Percentiles rank a stretch among this genome's conserved stretches.
phyloP scores from a whole-genome alignment of 2,113 vertebrate species.

The Phalacrocorax aristotelis region DNA sequence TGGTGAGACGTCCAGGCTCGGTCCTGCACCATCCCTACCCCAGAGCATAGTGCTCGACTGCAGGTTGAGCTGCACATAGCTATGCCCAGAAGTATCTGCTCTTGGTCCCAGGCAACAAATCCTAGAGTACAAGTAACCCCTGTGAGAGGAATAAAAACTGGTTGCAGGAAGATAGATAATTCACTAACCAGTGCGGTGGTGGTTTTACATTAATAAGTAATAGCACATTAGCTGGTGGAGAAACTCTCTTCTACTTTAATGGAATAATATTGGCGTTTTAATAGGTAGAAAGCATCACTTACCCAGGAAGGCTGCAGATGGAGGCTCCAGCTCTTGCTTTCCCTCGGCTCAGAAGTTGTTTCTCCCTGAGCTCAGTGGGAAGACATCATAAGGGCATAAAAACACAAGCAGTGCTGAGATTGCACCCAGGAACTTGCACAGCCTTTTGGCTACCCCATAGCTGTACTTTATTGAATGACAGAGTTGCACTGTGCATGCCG shows the following conservation, averaged over 20 bases:
- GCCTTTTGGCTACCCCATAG: neutral
- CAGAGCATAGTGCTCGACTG: accelerated
- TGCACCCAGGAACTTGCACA: neutral
- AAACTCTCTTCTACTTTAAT: neutral
- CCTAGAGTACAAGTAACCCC: neutral
- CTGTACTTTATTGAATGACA: neutral
- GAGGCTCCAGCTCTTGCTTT: neutral
- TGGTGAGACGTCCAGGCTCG: accelerated
- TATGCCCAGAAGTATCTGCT: neutral
- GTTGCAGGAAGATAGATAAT: neutral
- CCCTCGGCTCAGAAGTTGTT: accelerated
- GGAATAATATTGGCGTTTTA: neutral
- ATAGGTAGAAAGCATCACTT: neutral
- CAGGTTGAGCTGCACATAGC: neutral
- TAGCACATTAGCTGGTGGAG: neutral
- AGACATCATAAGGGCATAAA: neutral
- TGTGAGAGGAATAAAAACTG: neutral
- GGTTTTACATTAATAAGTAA: slow-evolving; percentile 43
- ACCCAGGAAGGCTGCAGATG: neutral
- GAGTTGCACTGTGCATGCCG: neutral
- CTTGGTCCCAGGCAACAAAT: neutral
- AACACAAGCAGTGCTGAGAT: neutral
- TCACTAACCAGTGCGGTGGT: neutral
- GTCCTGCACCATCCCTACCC: neutral
- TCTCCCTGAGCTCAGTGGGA: neutral